Percentiles rank a stretch among this genome's conserved stretches.
Conservation (phyloP, 2,888 invertebrate genomes). For the Rhorus exstirpatorius region DNA sequence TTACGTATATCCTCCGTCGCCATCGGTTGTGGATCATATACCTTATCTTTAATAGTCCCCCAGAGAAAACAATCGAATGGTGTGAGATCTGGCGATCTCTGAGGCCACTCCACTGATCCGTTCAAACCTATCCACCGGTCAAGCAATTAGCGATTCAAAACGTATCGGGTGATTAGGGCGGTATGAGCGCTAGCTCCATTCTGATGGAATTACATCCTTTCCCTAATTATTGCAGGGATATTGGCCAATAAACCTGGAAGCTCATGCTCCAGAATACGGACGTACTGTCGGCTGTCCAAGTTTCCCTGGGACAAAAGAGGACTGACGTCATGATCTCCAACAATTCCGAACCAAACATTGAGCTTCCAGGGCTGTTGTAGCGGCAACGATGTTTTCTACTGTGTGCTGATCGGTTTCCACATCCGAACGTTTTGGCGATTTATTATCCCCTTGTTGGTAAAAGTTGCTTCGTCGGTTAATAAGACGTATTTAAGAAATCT, state of each 20-base stretch:
- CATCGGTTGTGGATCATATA: background rate
- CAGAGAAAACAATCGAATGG: conserved; percentile 8
- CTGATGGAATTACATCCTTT: background rate
- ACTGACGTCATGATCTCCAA: background rate
- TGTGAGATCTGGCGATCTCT: conserved; percentile 2
- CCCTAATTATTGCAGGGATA: background rate
- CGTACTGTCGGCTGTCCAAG: background rate
- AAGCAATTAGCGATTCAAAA: background rate
- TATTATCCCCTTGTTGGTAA: too few relatives aligned
- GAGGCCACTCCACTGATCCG: background rate
- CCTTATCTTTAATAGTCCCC: background rate
- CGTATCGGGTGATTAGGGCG: background rate
- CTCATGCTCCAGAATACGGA: background rate
- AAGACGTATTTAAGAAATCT: too few relatives aligned
- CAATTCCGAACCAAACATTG: conserved; percentile 17
- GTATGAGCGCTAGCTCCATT: conserved; percentile 7
- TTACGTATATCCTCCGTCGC: background rate
- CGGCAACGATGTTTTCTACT: too few relatives aligned
- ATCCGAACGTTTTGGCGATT: too few relatives aligned
- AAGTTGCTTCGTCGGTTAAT: too few relatives aligned
- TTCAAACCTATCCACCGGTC: background rate
- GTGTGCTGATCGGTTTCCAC: too few relatives aligned
- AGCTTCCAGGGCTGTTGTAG: background rate
- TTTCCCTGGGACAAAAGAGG: conserved; percentile 7
- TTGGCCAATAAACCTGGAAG: background rate